Evolutionary conservation across 2,797 vertebrate genomes (phyloP).

Genomic region (Mergus octosetaceus): DNA sequence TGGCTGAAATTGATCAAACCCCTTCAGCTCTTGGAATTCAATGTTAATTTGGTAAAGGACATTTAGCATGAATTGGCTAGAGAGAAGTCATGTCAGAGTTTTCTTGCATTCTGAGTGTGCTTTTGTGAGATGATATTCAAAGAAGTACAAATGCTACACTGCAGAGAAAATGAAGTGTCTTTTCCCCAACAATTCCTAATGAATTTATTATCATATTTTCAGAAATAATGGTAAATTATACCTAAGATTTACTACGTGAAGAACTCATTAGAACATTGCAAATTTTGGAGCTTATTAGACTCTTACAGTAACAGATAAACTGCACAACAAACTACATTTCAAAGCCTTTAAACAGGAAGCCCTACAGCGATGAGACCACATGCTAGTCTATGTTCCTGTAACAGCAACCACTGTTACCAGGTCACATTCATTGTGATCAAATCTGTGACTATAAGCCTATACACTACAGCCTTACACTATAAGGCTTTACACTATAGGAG

Average conservation of each 20-base stretch:
- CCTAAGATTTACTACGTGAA: background rate
- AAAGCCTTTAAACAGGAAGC: background rate
- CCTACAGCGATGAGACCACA: background rate
- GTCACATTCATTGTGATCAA: accelerated
- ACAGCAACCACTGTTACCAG: background rate
- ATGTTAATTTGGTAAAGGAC: slow-evolving; percentile 17
- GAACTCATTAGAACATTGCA: background rate
- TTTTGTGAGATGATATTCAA: background rate
- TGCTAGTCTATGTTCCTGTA: background rate
- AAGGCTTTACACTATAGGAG: background rate
- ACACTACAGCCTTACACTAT: background rate
- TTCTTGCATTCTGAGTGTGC: background rate
- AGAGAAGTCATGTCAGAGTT: background rate
- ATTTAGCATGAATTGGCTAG: background rate
- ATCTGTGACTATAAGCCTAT: background rate
- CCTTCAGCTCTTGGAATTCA: slow-evolving; percentile 24
- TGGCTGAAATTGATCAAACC: background rate
- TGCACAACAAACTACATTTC: background rate
- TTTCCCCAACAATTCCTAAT: background rate
- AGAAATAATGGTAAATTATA: background rate
- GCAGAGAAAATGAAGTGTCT: background rate
- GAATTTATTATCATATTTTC: background rate
- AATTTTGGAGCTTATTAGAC: background rate
- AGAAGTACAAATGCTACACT: background rate
- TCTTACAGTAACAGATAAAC: background rate